Percentiles rank a stretch among this genome's conserved stretches.
Conservation (phyloP, 30 jellyfish, hydroid and myxozoan genomes). For the Hydra vulgaris region DNA sequence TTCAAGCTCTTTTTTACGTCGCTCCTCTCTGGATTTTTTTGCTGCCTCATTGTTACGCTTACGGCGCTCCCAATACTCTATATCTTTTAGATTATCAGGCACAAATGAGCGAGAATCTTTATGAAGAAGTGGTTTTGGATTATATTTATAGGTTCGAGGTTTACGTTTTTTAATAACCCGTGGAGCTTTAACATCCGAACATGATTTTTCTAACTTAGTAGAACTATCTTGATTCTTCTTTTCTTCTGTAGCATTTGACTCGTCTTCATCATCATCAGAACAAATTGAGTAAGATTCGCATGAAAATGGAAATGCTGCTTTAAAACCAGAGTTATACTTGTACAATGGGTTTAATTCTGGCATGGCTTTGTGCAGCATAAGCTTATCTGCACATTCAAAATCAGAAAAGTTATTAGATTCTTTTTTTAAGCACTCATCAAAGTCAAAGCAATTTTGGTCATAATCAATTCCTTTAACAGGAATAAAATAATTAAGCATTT, state of each 20-base stretch:
- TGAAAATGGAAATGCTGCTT: slow-evolving; percentile 5
- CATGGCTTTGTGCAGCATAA: slow-evolving; percentile 12
- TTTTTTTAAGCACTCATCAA: slow-evolving; percentile 2
- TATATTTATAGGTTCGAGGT: slow-evolving; percentile 59
- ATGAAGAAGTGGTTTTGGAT: slow-evolving; percentile 85
- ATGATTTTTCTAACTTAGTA: neutral
- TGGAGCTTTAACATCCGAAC: neutral
- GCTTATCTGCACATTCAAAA: slow-evolving; percentile 8
- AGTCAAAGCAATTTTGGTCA: slow-evolving; percentile 5
- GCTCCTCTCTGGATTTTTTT: slow-evolving; percentile 76
- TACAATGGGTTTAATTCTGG: slow-evolving; percentile 25
- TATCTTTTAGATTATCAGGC: slow-evolving; percentile 55
- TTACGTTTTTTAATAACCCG: slow-evolving; percentile 31
- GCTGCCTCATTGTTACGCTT: slow-evolving; percentile 79
- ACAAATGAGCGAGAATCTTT: slow-evolving; percentile 53
- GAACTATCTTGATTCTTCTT: neutral
- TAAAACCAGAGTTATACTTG: slow-evolving; percentile 5
- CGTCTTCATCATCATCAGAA: neutral
- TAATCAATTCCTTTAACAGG: slow-evolving; percentile 28
- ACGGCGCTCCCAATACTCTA: slow-evolving; percentile 78
- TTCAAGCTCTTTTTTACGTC: slow-evolving; percentile 78
- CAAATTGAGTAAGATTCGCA: neutral
- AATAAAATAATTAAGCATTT: slow-evolving; percentile 22
- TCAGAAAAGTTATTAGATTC: neutral
- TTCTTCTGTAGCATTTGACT: neutral